Conservation (phyloP, 2,888 invertebrate species). For the Oegoconia quadripuncta region DNA sequence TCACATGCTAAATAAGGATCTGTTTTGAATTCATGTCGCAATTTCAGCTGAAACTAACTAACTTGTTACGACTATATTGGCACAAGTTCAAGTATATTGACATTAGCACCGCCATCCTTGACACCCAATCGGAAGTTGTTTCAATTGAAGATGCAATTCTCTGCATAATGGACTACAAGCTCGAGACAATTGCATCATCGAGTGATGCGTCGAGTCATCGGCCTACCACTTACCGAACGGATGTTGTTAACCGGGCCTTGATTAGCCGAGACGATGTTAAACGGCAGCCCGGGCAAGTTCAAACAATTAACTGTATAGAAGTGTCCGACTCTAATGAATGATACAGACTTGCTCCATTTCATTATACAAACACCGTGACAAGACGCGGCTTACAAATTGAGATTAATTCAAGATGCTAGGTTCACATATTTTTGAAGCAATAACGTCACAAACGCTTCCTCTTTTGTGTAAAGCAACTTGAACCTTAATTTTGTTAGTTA, state of each 20-base stretch:
- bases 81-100: conserved; percentile 44
- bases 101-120: conserved; percentile 55
- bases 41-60: too few species aligned
- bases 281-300: conserved; percentile 71
- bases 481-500: conserved; percentile 12
- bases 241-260: conserved; percentile 75
- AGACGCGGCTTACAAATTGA: conserved; percentile 70
- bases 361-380: conserved; percentile 76
- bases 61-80: too few species aligned
- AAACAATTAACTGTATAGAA: conserved; percentile 78
- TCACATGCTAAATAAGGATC: too few species aligned
- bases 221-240: conserved; percentile 66
- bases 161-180: conserved; percentile 37
- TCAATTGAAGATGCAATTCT: conserved; percentile 53
- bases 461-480: conserved; percentile 19
- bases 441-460: conserved; percentile 13
- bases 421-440: conserved; percentile 24
- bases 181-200: conserved; percentile 70
- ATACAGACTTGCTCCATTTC: conserved; percentile 69
- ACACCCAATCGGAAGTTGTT: conserved; percentile 70
- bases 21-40: too few species aligned
- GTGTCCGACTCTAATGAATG: conserved; percentile 77
- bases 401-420: conserved; percentile 66
- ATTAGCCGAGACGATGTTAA: conserved; percentile 75
- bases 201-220: conserved; percentile 65